Base-by-base conservation (phyloP, 2,113 vertebrate species). In the Ceyx cyanopectus region DNA sequence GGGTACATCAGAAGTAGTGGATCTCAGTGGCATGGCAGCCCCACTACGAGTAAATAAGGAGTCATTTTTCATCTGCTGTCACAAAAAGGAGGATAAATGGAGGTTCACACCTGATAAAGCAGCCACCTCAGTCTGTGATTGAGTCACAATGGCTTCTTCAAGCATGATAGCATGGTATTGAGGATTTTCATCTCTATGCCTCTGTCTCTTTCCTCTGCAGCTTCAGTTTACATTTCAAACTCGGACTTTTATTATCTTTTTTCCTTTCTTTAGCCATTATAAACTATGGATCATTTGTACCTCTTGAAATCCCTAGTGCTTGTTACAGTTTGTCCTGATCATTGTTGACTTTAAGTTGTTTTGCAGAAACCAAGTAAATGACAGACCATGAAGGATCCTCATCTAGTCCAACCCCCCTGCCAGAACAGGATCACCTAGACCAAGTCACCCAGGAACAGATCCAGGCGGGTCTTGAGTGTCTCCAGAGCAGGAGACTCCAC, bases 91-190 rank as follows among this genome's bases (percentile, higher is more conserved):
- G 62, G 62, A 92, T 87, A 96, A 95, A 86, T 93, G 78, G 89
- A 95, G 83, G 81, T 84, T 94, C 83, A 86, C 1, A 8, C 77
- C 89, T 81, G 89, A 96, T 87, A 85, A 95, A 95, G 92, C 90
- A 73, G 66, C 81, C 86, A 84, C 46, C 81, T 92, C 90, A 81
- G 93, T 61, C 90, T 86, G 66, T 89, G 88, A 96, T 73, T 78
- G 86, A 96, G 81, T 87, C 86, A 79, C 81, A 86, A 95, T 5
- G 0, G 54, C 56, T 76, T 58, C 81, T 87, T 94, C 92, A 92
- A 81, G 90, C 93, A 81, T 46, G 81, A 92, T 13, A 93, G 81
- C 60, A 65, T 14, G 9, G n/a, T 76, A 92, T 92, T 85, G 95
- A 92, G 89, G 81, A 84, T 79, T 87, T 67, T 78, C 76, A 58